Evolutionary conservation across 2,888 invertebrate species (phyloP).

Genomic region (Vandiemenella viatica): DNA sequence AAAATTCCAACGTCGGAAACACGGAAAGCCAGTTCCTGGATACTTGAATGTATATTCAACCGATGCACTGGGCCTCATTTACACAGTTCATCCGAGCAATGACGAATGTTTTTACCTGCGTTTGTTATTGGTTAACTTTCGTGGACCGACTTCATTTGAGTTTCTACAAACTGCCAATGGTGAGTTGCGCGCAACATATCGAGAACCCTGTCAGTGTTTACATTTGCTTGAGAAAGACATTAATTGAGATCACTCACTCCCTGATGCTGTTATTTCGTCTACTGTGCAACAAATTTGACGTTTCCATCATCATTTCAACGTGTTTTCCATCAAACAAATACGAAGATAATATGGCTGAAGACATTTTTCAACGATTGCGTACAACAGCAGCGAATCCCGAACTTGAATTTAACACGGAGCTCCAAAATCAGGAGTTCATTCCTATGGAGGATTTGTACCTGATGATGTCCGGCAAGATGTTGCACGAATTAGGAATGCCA

Average conservation of each 20-base stretch:
- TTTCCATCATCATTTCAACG: conserved; percentile 18
- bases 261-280: conserved; percentile 13
- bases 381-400: conserved; percentile 1
- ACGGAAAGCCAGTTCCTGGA: conserved; percentile 18
- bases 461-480: no score
- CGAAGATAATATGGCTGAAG: neutral
- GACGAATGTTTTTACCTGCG: no score
- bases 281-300: conserved; percentile 17
- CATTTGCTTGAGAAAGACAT: conserved; percentile 16
- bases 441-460: no score
- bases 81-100: conserved; percentile 25
- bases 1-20: conserved; percentile 21
- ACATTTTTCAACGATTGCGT: neutral
- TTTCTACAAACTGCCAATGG: conserved; percentile 14
- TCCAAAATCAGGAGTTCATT: no score
- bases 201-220: conserved; percentile 11
- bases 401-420: no score
- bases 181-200: conserved; percentile 10
- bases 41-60: conserved; percentile 21
- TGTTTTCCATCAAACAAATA: conserved; percentile 18
- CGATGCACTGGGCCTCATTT: conserved; percentile 21
- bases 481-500: no score
- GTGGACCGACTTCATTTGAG: conserved; percentile 17
- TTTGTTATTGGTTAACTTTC: conserved; percentile 16
- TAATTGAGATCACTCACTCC: conserved; percentile 19